Evolutionary conservation across 1,140 invertebrate genomes (phyloP), one percentile per base, ranked within the genome.

Genomic region (Ditylenchus dipsaci): DNA sequence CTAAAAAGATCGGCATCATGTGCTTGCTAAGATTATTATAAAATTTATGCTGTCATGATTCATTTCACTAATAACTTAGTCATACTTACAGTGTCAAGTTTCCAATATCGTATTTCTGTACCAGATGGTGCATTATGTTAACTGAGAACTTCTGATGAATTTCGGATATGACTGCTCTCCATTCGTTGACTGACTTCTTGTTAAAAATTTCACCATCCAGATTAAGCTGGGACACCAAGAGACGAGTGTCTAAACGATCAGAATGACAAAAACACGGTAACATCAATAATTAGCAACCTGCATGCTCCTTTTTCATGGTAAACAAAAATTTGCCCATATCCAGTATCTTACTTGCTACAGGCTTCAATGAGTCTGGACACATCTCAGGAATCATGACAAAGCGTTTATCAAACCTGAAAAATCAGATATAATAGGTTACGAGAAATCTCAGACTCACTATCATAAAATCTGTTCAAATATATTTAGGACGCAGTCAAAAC

Each of bases 361-460:
- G 65, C 29, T 27, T 11, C 29, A 72, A 65, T 9, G 29, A 38
- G 11, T 38, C 30, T 29, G 69, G 69, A 15, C 61, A 26, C 21
- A 73, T 29, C 49, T 71, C 72, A 21, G 70, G 56, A 60, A 71
- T 74, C 13, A 61, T 9, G 17, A 71, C 61, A 57, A 74, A 71
- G 21, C 27, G 42, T 3, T 74, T 19, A n/a, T 73, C 71, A 59
- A 71, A 71, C 11, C 59, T 68, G 33, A 63, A 67, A 26, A 42
- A n/a, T n/a, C n/a, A n/a, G n/a, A n/a, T n/a, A n/a, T n/a, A n/a
- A n/a, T n/a, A n/a, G n/a, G n/a, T n/a, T n/a, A n/a, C n/a, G n/a
- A n/a, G n/a, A n/a, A n/a, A n/a, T n/a, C n/a, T n/a, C n/a, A n/a
- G n/a, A n/a, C n/a, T n/a, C n/a, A n/a, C n/a, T n/a, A n/a, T n/a